These are phyloP conservation scores for Lasioglossum morio DNA, from an alignment of 2,888 invertebrate species.

Conservation along the genomic window DNA sequence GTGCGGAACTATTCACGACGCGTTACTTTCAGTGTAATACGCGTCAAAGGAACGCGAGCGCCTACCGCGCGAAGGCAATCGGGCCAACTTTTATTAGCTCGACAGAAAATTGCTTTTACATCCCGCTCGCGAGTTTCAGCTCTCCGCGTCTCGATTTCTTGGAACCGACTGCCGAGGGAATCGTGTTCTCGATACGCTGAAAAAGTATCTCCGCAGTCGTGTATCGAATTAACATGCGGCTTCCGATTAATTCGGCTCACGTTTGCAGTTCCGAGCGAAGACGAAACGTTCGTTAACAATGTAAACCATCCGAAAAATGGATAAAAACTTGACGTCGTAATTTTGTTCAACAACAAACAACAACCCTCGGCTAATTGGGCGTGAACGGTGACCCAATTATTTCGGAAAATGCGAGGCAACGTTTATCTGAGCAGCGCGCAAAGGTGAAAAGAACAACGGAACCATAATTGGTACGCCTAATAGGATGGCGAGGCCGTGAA, in stretches of 20 bases:
- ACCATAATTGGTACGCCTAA: neutral
- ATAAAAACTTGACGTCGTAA: neutral
- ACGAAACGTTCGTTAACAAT: neutral
- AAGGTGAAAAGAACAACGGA: neutral
- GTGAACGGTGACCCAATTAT: constrained; percentile 6
- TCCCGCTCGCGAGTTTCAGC: constrained; percentile 1
- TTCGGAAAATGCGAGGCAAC: neutral
- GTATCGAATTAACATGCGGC: neutral
- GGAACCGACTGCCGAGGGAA: neutral
- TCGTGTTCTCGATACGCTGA: neutral
- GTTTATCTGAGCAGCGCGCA: neutral
- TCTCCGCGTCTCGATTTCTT: constrained; percentile 17
- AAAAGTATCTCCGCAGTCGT: neutral
- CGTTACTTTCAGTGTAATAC: neutral
- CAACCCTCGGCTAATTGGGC: neutral
- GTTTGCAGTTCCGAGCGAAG: neutral
- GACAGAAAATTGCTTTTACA: constrained; percentile 35
- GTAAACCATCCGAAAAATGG: neutral
- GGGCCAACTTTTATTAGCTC: constrained; percentile 39
- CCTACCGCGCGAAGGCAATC: constrained; percentile 19
- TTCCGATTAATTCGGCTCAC: neutral
- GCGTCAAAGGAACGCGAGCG: neutral
- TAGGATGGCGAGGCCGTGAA: neutral
- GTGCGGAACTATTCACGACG: neutral
- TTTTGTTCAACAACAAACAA: neutral